Conservation (phyloP, 2,113 vertebrate species). For the Gymnorhina tibicen region DNA sequence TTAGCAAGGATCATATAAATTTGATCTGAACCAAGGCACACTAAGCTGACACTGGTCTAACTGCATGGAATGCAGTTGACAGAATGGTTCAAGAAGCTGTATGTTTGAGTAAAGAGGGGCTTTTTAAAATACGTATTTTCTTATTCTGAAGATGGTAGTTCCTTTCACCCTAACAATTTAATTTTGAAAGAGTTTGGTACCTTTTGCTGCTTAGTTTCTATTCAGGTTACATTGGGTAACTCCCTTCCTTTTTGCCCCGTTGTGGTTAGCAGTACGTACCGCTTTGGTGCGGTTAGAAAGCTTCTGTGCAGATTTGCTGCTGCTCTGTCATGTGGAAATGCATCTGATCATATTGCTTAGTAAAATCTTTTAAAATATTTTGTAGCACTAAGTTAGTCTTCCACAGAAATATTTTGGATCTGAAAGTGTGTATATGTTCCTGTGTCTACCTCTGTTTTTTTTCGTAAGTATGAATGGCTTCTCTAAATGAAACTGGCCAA, state of each 20-base stretch:
- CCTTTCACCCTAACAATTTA: neutral
- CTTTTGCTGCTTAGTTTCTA: conserved; percentile 34
- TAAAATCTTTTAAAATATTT: neutral
- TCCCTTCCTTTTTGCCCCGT: conserved; percentile 56
- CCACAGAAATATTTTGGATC: neutral
- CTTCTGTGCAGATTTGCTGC: neutral
- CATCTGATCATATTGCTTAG: neutral
- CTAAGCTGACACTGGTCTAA: neutral
- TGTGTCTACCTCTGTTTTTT: neutral
- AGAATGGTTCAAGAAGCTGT: neutral
- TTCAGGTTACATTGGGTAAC: conserved; percentile 37
- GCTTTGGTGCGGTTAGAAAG: neutral
- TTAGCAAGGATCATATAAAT: neutral
- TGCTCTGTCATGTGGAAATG: neutral
- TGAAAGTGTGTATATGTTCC: neutral
- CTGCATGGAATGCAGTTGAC: neutral
- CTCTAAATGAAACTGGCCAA: neutral
- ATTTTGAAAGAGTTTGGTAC: neutral
- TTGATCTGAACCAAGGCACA: neutral
- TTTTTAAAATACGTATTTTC: neutral
- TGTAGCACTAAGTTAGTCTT: neutral
- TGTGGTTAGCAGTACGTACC: conserved; percentile 10
- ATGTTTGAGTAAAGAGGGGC: neutral
- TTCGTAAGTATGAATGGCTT: neutral
- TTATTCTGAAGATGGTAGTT: conserved; percentile 4